Evolutionary conservation across 64 coral and sea anemone species (phyloP), one percentile per base, ranked within the genome.

Genomic region (Montipora capricornis): DNA sequence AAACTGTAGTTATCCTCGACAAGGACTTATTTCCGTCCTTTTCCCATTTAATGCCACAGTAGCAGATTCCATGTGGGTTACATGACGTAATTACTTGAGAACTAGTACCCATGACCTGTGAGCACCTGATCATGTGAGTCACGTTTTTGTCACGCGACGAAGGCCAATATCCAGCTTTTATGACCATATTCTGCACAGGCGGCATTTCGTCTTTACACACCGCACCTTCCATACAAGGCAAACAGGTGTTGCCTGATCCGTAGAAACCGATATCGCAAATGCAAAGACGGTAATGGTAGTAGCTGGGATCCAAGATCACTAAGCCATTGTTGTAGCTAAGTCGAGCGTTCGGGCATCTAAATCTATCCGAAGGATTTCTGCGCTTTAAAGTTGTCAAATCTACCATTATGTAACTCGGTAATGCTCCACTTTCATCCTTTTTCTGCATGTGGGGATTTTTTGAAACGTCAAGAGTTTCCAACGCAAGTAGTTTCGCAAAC

Each of bases 51-150:
- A 62, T 10, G 2, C 7, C 60, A 69, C 95, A 97, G 13, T 11
- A 62, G 46, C 95, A 97, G 22, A 77, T 50, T 3, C 92, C 95
- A 15, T 20, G 52, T 8, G 95, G 92, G 20, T 91, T 97, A 29
- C 92, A 97, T 24, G 92, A 77, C 22, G 88, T 79, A 14, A 19
- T 74, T 49, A 20, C 70, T 49, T 51, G 29, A 19, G 24, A 5
- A 51, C 51, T 87, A 8, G 64, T 52, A 14, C 67, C 44, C 4
- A 26, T 6, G 52, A 50, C 75, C 12, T 22, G 22, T 17, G 81
- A 88, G 26, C 95, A 96, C 12, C 26, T 68, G 19, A 94, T 59
- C 37, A 97, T 83, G 24, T 97, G 95, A 60, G 95, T 91, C 13
- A 78, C 85, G 70, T 94, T 94, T 0, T 91, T 5, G 51, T 80